Evolutionary conservation across 2,113 vertebrate genomes (phyloP), one percentile per base, ranked within the genome.

Genomic region (Saimiri boliviensis): DNA sequence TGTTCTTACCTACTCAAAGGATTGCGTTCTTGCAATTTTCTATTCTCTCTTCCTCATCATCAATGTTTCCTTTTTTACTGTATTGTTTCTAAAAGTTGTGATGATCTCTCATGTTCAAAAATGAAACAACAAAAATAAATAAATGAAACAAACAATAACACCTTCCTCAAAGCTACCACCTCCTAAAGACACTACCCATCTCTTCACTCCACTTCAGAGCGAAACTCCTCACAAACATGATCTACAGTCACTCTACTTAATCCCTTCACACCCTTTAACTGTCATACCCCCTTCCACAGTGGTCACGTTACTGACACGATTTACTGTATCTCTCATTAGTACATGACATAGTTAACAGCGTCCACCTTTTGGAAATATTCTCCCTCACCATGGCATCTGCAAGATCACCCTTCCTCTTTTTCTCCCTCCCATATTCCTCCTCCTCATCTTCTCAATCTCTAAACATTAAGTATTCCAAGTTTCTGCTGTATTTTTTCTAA

Each of bases 231-330:
- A 21, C 58, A 77, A 68, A 56, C 30, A n/a, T 19, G 25, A 82
- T 23, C 17, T 35, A 11, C 0, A 10, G 4, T 37, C n/a, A 27
- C 25, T 16, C 30, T 8, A 12, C 27, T 10, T 6, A 27, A 3
- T 52, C n/a, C 21, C 49, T 91, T 6, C 4, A 12, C 35, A 8
- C 16, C 71, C 5, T 70, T 2, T 90, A 4, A 74, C 79, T 81
- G 77, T 73, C 19, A 45, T 6, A 2, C 0, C 0, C 3, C 30
- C 2, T 27, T n/a, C 8, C 1, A 3, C 6, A 2, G 21, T 0
- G 19, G 32, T 27, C 2, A 8, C n/a, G 37, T 71, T 14, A 40
- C 35, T 76, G 25, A 32, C 7, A 52, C 20, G 83, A 45, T 79
- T 89, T 8, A 47, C n/a, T 45, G 0, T 54, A 5, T 45, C 30